Base-by-base conservation (phyloP, 2,888 invertebrate genomes). In the Diachrysia chrysitis region DNA sequence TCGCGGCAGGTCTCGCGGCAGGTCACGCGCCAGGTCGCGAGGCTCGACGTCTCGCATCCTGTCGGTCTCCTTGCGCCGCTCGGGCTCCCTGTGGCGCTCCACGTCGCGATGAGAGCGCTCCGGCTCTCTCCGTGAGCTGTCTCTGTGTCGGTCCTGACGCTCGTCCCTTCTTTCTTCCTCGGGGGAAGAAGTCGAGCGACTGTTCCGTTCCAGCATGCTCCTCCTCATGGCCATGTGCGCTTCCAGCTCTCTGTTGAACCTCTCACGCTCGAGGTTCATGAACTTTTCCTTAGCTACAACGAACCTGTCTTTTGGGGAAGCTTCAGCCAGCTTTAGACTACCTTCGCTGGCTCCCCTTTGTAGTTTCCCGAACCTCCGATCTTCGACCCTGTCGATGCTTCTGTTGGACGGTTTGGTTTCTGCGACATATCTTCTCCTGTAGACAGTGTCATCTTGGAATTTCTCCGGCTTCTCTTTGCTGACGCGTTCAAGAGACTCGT, bases 261-360 rank as follows among this genome's bases (percentile, higher is more conserved):
- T 93, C 82, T 97, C 97, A 71, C 97, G 95, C 87, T 98, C 98
- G 90, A 98, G 96, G 73, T 97, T 96, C 89, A 97, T 96, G 87
- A 98, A 98, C 91, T 98, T 98, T 85, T 98, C 98, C 90, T 98
- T 98, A 56, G 98, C 98, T 83, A 98, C 98, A 83, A 97, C 97
- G 92, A 98, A 98, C 68, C 98, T 96, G 84, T 98, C 98, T 79
- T 97, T 96, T 0, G 98, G 98, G 1, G 97, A 96, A 58, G 91
- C 83, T 81, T 95, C 92, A 0, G 92, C 88, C 19, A 93, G 58
- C 78, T 95, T 95, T 58, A 94, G 81, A 86, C 95, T 92, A 77
- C 96, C 86, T 90, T 96, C 90, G 90, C 95, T 88, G 83, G 93
- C 84, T 73, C 95, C 90, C 71, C 95, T 83, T 29, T 93, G 93